Conservation (phyloP, 1,140 invertebrate genomes). For the Amphibalanus amphitrite region DNA sequence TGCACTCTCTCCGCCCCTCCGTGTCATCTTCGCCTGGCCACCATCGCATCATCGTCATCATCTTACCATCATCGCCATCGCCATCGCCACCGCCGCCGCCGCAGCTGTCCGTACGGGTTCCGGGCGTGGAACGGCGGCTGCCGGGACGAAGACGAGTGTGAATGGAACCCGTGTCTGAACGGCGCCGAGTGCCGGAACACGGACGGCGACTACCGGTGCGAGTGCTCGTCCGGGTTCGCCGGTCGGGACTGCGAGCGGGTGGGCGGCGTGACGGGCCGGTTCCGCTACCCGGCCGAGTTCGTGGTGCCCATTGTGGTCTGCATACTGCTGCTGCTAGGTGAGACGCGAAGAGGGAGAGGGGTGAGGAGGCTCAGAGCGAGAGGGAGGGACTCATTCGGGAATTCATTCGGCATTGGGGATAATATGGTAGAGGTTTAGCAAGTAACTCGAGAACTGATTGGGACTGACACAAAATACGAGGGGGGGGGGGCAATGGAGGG, state of each 20-base stretch:
- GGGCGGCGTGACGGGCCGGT: slow-evolving; percentile 7
- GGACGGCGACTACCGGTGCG: slow-evolving; percentile 49
- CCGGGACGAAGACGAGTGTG: slow-evolving; percentile 57
- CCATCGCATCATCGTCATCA: no score
- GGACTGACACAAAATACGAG: no score
- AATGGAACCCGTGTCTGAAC: slow-evolving; percentile 45
- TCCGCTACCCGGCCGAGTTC: slow-evolving; percentile 43
- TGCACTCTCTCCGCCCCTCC: no score
- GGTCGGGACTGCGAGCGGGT: slow-evolving; percentile 36
- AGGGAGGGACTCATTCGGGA: no score
- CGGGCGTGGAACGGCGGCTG: slow-evolving; percentile 40
- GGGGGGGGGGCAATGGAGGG: no score
- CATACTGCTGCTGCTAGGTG: slow-evolving; percentile 54
- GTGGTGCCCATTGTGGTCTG: slow-evolving; percentile 60
- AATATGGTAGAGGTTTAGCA: no score
- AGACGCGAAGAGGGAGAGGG: no score
- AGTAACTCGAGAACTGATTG: no score
- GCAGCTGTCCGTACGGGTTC: slow-evolving; percentile 53
- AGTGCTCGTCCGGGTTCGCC: slow-evolving; percentile 51
- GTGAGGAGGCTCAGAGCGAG: no score
- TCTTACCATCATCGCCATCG: no score
- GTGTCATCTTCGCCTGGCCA: no score
- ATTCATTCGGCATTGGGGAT: no score
- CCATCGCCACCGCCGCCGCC: slow-evolving; percentile 6
- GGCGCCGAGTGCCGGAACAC: slow-evolving; percentile 41